phyloP scores from a whole-genome alignment of 2,113 vertebrate species.

The Myiopsitta monachus region DNA sequence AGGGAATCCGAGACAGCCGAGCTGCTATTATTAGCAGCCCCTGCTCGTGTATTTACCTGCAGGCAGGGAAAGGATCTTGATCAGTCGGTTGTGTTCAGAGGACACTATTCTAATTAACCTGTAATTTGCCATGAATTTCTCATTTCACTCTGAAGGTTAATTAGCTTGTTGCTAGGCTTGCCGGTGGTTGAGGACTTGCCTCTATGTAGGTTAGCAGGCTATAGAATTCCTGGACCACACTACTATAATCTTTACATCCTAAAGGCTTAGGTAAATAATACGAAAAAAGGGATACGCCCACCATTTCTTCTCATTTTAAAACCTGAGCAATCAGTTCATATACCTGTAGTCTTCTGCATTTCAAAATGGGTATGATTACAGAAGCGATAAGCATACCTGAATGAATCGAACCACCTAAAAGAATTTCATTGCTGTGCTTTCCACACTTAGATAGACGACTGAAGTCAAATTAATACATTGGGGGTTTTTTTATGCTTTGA shows the following conservation, averaged over 20 bases:
- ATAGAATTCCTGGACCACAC: neutral
- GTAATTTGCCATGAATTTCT: constrained; percentile 78
- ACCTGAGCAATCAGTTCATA: neutral
- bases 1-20: constrained; percentile 82
- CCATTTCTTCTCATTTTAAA: neutral
- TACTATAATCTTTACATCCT: neutral
- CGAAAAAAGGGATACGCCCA: neutral
- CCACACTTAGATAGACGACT: neutral
- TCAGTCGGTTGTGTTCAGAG: constrained; percentile 64
- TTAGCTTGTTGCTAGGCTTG: constrained; percentile 75
- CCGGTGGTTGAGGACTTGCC: constrained; percentile 30
- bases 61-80: constrained; percentile 70
- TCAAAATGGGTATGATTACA: neutral
- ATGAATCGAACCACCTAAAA: neutral
- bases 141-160: constrained; percentile 76
- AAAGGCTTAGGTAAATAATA: neutral
- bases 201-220: constrained; percentile 72
- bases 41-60: constrained; percentile 94
- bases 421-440: neutral
- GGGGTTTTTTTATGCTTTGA: neutral
- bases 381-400: neutral
- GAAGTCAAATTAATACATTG: neutral
- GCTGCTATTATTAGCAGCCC: constrained; percentile 81
- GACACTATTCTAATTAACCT: constrained; percentile 82
- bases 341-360: neutral